phyloP scores from a whole-genome alignment of 2,113 vertebrate genomes.

The Crocuta crocuta region DNA sequence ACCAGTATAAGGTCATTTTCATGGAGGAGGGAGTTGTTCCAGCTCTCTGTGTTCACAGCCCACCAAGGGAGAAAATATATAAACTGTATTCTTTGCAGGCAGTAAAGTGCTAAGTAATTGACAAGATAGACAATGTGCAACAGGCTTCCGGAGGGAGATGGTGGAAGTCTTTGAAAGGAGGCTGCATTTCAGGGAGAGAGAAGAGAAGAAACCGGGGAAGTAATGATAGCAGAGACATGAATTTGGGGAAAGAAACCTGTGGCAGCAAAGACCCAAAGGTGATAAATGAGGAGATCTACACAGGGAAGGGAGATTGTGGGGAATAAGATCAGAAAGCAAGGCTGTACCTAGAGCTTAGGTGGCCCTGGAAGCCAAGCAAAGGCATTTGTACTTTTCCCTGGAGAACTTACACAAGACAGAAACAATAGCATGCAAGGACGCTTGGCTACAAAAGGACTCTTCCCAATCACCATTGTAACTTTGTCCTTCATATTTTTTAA shows the following conservation, averaged over 20 bases:
- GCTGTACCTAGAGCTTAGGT: background rate
- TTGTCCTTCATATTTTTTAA: constrained; percentile 14
- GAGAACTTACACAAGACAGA: background rate
- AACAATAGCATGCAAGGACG: background rate
- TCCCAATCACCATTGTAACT: background rate
- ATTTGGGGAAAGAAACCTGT: background rate
- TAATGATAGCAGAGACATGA: background rate
- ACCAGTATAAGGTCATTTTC: background rate
- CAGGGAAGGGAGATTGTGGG: background rate
- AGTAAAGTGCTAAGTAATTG: background rate
- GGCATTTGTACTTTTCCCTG: background rate
- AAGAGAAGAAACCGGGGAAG: too few species aligned
- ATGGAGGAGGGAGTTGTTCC: background rate
- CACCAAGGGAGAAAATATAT: background rate
- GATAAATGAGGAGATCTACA: background rate
- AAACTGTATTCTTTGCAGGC: background rate
- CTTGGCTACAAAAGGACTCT: background rate
- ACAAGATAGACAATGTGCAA: background rate
- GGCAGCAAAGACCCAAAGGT: background rate
- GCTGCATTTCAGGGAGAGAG: background rate
- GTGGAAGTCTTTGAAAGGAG: background rate
- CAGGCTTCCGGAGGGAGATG: background rate
- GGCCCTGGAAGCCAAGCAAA: background rate
- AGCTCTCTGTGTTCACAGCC: background rate
- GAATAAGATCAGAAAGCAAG: background rate